Evolutionary conservation across 2,113 vertebrate genomes (phyloP).

Genomic region (Oreochromis spilurus): DNA sequence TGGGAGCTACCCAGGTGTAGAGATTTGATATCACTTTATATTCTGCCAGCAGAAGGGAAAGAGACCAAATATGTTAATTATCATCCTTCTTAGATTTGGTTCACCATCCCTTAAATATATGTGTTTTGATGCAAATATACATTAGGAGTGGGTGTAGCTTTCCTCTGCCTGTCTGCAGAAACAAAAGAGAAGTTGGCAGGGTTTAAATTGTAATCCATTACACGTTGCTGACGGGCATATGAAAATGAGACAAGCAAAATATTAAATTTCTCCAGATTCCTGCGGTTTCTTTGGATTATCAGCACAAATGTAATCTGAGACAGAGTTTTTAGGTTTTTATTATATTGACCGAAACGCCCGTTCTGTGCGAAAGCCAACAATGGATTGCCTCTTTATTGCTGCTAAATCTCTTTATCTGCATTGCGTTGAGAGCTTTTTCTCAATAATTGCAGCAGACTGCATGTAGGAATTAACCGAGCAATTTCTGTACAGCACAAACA

Average conservation of each 20-base stretch:
- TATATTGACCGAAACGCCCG: neutral
- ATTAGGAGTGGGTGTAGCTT: neutral
- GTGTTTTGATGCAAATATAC: constrained; percentile 6
- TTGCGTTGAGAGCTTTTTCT: constrained; percentile 16
- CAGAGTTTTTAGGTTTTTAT: neutral
- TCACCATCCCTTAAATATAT: neutral
- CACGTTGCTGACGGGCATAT: neutral
- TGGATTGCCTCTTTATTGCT: neutral
- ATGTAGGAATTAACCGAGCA: constrained; percentile 41
- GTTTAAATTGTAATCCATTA: neutral
- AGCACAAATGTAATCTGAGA: neutral
- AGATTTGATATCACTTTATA: neutral
- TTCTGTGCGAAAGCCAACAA: neutral
- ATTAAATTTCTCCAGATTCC: neutral
- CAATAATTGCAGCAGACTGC: neutral
- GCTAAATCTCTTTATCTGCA: constrained; percentile 4
- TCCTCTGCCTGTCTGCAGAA: neutral
- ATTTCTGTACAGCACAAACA: constrained; percentile 47
- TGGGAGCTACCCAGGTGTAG: neutral
- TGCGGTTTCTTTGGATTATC: neutral
- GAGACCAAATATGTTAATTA: neutral
- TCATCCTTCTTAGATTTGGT: neutral
- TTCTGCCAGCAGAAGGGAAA: neutral
- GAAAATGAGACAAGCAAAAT: neutral
- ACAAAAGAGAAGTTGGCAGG: neutral